These are phyloP conservation scores for Hesperia comma DNA, from an alignment of 2,888 invertebrate genomes.

Conservation along the genomic window DNA sequence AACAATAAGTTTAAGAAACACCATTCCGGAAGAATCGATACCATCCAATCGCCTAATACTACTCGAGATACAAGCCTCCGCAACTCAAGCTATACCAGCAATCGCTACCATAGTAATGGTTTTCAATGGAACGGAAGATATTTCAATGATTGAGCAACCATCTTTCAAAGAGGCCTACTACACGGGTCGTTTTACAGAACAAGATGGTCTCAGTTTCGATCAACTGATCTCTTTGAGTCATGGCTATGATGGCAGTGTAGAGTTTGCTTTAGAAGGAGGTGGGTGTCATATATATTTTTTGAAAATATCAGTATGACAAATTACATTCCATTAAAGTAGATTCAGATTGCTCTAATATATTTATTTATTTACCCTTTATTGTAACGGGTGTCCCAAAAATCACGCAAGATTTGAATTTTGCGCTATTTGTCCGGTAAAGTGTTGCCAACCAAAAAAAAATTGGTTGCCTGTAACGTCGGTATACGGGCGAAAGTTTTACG, in stretches of 20 bases:
- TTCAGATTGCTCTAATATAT: background rate
- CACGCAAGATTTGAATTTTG: no score
- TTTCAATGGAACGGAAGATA: constrained; percentile 32
- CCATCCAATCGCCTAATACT: constrained; percentile 47
- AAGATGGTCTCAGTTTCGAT: constrained; percentile 44
- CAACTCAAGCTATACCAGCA: constrained; percentile 46
- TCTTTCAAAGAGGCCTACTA: constrained; percentile 47
- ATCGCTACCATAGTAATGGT: constrained; percentile 49
- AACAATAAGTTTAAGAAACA: constrained; percentile 40
- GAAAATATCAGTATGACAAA: background rate
- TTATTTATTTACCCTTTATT: no score
- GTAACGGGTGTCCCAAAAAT: no score
- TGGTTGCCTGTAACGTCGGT: no score
- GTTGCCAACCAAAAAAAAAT: no score
- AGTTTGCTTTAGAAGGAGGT: constrained; percentile 53
- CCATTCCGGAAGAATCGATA: constrained; percentile 47
- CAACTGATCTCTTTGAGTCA: constrained; percentile 45
- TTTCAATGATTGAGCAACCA: constrained; percentile 26
- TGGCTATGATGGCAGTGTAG: constrained; percentile 48
- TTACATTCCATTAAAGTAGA: background rate
- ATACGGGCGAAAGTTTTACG: no score
- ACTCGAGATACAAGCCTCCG: constrained; percentile 50
- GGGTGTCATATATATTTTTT: background rate
- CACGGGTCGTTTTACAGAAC: constrained; percentile 48
- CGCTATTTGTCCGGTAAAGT: no score